phyloP scores from a whole-genome alignment of 2,888 invertebrate species.

The Plemyria rubiginata region DNA sequence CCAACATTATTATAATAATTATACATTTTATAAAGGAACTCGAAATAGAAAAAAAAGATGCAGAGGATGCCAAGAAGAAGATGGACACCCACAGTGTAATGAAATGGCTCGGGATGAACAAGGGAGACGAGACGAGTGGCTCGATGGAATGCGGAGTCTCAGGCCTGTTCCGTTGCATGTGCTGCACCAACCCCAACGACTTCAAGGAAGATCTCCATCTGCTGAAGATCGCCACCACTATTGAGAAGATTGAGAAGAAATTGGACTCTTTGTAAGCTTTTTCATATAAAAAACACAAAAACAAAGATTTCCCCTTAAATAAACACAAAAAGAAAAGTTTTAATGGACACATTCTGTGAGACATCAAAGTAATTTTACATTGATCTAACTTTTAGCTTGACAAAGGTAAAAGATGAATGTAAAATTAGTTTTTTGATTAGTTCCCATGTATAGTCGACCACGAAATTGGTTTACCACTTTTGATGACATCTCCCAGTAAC shows the following conservation, averaged over 20 bases:
- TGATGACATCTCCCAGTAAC: too few species aligned
- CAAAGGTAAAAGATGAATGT: too few species aligned
- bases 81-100: constrained; percentile 92
- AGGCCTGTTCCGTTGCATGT: constrained; percentile 93
- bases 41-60: constrained; percentile 92
- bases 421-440: too few species aligned
- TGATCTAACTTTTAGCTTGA: too few species aligned
- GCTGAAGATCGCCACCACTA: constrained; percentile 90
- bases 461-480: too few species aligned
- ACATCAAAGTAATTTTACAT: too few species aligned
- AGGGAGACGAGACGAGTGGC: constrained; percentile 90
- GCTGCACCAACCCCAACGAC: constrained; percentile 95
- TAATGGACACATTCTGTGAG: too few species aligned
- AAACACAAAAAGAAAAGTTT: too few species aligned
- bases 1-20: not conserved
- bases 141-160: constrained; percentile 93
- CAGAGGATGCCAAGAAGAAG: constrained; percentile 91
- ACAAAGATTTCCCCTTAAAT: too few species aligned
- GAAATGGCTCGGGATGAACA: constrained; percentile 87
- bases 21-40: constrained; percentile 85
- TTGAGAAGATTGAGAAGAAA: constrained; percentile 90
- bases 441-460: too few species aligned
- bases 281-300: too few species aligned
- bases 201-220: constrained; percentile 94
- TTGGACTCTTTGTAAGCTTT: constrained; percentile 85